Conservation (phyloP, 2,888 invertebrate species). For the Philaethria dido region DNA sequence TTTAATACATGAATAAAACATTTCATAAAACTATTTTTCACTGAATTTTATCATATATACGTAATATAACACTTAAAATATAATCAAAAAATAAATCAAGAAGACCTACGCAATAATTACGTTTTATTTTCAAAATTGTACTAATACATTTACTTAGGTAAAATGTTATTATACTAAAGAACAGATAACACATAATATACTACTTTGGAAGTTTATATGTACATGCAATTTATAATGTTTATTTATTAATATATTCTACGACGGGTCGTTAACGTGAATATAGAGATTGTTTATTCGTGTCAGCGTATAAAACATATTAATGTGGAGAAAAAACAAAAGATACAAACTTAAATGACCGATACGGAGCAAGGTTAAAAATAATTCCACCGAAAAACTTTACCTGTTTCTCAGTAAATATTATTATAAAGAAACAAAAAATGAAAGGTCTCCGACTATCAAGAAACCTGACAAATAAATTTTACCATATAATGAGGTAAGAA, state of each 20-base stretch:
- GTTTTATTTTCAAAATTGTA: no score
- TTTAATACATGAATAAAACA: no score
- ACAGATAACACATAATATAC: not conserved
- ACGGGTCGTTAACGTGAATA: slow-evolving; percentile 1
- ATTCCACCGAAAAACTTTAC: slow-evolving; percentile 5
- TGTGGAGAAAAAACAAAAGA: slow-evolving; percentile 8
- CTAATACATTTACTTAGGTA: no score
- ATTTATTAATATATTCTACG: slow-evolving; percentile 8
- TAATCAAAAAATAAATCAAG: no score
- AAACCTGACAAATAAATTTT: slow-evolving; percentile 22
- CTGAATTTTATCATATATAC: no score
- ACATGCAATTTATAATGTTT: not conserved
- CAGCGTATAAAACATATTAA: slow-evolving; percentile 18
- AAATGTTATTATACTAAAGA: not conserved
- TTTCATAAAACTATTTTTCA: no score
- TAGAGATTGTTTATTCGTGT: slow-evolving; percentile 13
- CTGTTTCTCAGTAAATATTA: slow-evolving; percentile 22
- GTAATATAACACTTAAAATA: no score
- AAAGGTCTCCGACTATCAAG: slow-evolving; percentile 24
- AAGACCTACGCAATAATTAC: no score
- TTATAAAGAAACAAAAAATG: slow-evolving; percentile 21
- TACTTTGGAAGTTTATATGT: not conserved
- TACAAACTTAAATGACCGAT: slow-evolving; percentile 6
- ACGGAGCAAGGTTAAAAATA: slow-evolving; percentile 14
- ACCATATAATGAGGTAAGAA: slow-evolving; percentile 26